Conservation (phyloP, 2,797 vertebrate genomes). For the Danionella dracula region DNA sequence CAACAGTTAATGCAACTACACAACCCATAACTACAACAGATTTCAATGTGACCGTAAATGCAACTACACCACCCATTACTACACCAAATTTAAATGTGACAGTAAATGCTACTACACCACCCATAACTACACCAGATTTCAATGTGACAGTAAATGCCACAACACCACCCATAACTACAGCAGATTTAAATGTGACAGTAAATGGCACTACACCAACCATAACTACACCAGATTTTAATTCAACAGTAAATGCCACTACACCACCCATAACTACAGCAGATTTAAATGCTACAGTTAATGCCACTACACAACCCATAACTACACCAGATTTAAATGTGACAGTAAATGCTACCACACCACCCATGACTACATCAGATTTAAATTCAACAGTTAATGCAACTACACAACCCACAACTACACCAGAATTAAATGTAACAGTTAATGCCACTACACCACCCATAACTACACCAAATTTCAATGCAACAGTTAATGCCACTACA, state of each 20-base stretch:
- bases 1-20: not conserved
- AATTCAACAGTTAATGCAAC: no score
- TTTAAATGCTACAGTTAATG: no score
- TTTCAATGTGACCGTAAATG: no score
- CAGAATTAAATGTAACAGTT: not conserved
- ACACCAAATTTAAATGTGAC: not conserved
- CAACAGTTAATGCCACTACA: not conserved
- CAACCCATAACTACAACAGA: not conserved
- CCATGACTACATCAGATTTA: no score
- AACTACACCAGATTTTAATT: not conserved
- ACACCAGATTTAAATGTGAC: not conserved
- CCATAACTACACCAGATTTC: not conserved
- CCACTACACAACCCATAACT: not conserved
- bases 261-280: not conserved
- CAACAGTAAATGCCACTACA: not conserved
- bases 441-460: not conserved
- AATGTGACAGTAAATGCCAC: not conserved
- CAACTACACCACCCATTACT: not conserved
- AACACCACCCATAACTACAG: constrained; percentile 9
- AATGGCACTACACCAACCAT: not conserved
- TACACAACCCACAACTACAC: not conserved
- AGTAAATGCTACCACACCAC: not conserved
- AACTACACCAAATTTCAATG: not conserved
- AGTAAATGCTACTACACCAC: not conserved
- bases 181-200: not conserved